Base-by-base conservation (phyloP, 2,797 vertebrate species). In the Chelon auratus region DNA sequence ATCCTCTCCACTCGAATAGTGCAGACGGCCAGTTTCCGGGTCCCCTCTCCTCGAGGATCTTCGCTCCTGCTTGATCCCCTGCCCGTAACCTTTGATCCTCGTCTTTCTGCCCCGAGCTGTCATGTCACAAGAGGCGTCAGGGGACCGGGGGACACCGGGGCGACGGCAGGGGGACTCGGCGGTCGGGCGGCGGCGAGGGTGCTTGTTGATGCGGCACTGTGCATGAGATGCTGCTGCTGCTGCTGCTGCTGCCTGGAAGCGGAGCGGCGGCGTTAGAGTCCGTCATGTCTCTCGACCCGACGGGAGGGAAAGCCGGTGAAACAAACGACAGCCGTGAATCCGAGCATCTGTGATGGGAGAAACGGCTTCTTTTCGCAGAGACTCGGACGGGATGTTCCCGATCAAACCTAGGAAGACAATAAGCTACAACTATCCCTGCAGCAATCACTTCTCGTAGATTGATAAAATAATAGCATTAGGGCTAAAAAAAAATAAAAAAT, bases 91-190 rank as follows among this genome's bases (percentile, higher is more conserved):
- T 87, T 92, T 91, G 86, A 92, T 88, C 87, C 90, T 77, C 87
- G 85, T 93, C 89, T 90, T 93, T 72, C 91, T 93, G 78, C 87
- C 92, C 85, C 89, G 90, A 84, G 92, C 89, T 91, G 90, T 94
- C 95, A 95, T 95, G 93, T 94, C 94, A 95, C 87, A 86, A 85
- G 77, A 89, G 80, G 82, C 88, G 68, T 68, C 70, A 67, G 77
- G 85, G 82, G 78, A 87, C 87, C 86, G 84, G 82, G 53, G 85
- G 87, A 76, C 87, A 89, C 86, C 83, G 84, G 82, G 82, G 85
- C 88, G 82, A 86, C 89, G 77, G 77, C 78, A 61, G 70, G 65
- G 78, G 72, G 72, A 79, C 81, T 78, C 90, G 88, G 83, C 79
- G 82, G 62, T 85, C 86, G 80, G 84, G 81, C 80, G 81, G 73